A percentile compares a stretch with the other conserved stretches of the same genome.
These are phyloP conservation scores for Eutolmus rufibarbis DNA, from an alignment of 2,888 invertebrate species.

Conservation along the genomic window DNA sequence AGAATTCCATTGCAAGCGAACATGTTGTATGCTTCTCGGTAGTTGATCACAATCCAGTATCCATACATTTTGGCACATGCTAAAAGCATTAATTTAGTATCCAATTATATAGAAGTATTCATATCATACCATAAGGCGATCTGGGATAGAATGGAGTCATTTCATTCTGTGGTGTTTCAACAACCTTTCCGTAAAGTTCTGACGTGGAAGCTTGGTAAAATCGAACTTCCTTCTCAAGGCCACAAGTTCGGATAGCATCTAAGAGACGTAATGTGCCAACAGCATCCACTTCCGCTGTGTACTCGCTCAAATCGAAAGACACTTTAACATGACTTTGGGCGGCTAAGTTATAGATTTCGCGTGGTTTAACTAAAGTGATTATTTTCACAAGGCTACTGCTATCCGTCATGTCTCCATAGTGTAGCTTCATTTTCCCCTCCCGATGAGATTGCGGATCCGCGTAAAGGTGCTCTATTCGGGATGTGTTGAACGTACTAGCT, in stretches of 20 bases:
- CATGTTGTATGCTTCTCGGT: slow-evolving; percentile 93
- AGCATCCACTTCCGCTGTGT: slow-evolving; percentile 97
- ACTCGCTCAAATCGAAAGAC: slow-evolving; percentile 98
- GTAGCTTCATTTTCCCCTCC: slow-evolving; percentile 89
- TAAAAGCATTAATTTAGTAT: slow-evolving; percentile 57
- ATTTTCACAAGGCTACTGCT: slow-evolving; percentile 92
- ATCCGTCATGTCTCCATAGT: slow-evolving; percentile 99
- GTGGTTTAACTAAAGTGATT: slow-evolving; percentile 73
- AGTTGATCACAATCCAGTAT: slow-evolving; percentile 96
- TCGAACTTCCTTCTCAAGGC: slow-evolving; percentile 78
- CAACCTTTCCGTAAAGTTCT: slow-evolving; percentile 92
- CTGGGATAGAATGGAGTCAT: slow-evolving; percentile 95
- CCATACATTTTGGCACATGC: slow-evolving; percentile 96
- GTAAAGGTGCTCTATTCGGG: slow-evolving; percentile 94
- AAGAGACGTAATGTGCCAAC: slow-evolving; percentile 90
- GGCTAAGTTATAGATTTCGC: slow-evolving; percentile 97
- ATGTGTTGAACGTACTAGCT: slow-evolving; percentile 96
- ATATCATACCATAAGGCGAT: slow-evolving; percentile 87
- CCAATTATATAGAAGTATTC: slow-evolving; percentile 24
- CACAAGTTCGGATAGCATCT: slow-evolving; percentile 90
- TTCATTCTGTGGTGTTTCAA: slow-evolving; percentile 91
- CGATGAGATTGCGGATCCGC: slow-evolving; percentile 87
- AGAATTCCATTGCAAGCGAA: slow-evolving; percentile 95
- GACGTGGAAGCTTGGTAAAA: slow-evolving; percentile 98
- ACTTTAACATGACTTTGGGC: slow-evolving; percentile 99